Evolutionary conservation across 2,113 vertebrate species (phyloP).

Genomic region (Montifringilla adamsi): DNA sequence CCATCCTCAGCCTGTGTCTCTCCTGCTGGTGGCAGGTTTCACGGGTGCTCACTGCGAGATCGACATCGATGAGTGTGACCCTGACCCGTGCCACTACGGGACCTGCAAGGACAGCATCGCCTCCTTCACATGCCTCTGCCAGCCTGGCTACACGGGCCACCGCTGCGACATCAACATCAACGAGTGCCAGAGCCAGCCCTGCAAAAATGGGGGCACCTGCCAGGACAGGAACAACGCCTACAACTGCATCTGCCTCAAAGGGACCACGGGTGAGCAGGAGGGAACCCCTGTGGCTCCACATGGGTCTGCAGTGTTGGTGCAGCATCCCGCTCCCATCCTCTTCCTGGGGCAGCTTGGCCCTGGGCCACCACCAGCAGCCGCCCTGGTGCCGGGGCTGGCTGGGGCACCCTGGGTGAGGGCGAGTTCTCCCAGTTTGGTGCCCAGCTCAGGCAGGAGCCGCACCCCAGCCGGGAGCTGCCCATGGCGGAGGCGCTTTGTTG

Average conservation of each 20-base stretch:
- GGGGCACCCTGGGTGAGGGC: neutral
- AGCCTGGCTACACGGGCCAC: conserved; percentile 85
- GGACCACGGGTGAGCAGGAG: conserved; percentile 81
- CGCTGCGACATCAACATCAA: conserved; percentile 93
- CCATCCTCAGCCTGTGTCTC: neutral
- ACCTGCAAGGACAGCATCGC: conserved; percentile 87
- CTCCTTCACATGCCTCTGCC: conserved; percentile 87
- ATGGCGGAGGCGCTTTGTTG: rapidly evolving
- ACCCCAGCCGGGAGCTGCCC: neutral
- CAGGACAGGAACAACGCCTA: conserved; percentile 87
- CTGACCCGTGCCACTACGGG: conserved; percentile 90
- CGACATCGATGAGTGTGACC: conserved; percentile 86
- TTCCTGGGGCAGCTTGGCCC: rapidly evolving
- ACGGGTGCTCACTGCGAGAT: conserved; percentile 84
- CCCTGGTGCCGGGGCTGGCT: neutral
- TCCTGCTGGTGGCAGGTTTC: conserved; percentile 75
- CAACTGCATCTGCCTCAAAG: conserved; percentile 86
- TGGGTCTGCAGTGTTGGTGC: rapidly evolving
- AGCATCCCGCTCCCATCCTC: neutral
- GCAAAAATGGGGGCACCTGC: conserved; percentile 89
- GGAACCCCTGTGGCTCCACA: rapidly evolving
- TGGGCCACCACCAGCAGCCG: neutral
- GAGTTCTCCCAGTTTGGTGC: neutral
- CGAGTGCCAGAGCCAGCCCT: conserved; percentile 92
- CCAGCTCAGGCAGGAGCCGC: neutral